Base-by-base conservation (phyloP, 2,113 vertebrate species). In the Bos indicus region DNA sequence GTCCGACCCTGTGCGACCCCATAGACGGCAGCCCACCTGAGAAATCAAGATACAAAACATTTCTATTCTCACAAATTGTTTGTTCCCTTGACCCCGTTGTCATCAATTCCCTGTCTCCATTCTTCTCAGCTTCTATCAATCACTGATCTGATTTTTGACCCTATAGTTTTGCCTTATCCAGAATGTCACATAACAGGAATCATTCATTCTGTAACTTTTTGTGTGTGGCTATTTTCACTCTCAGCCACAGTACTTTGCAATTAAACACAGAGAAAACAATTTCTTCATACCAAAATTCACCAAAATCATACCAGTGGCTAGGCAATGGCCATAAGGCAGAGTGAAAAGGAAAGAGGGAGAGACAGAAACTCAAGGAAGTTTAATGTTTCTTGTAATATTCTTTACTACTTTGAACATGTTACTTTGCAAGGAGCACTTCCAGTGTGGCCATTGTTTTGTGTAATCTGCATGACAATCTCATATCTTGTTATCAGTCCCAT, bases 171-270 rank as follows among this genome's bases (percentile, higher is more conserved):
- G 80, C n/a, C 48, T 85, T 82, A 92, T 87, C 52, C 14, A 86
- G 43, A 86, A 40, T 84, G 95, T 77, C 71, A 74, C n/a, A 10
- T 48, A 33, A 90, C 78, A 97, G 19, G 57, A 91, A 52, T 71
- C 78, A 52, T 86, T 62, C 48, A 67, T 92, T 81, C n/a, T 60
- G 54, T 60, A n/a, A 64, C 14, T 83, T 83, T 78, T 91, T 93
- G 74, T 60, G 36, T 54, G 51, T 77, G 30, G 57, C 90, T 96
- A 10, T 94, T 96, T 98, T 94, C 71, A 96, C 28, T 90, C 83
- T 93, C 43, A 59, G 84, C n/a, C 62, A 77, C 52, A 59, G 94
- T n/a, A 36, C 64, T 95, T 91, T 87, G 62, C 64, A 93, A 88
- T 97, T 90, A 96, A 96, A 81, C 52, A 46, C 74, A 51, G 48